Conservation (phyloP, 2,888 invertebrate genomes). For the Octodonta nipae region DNA sequence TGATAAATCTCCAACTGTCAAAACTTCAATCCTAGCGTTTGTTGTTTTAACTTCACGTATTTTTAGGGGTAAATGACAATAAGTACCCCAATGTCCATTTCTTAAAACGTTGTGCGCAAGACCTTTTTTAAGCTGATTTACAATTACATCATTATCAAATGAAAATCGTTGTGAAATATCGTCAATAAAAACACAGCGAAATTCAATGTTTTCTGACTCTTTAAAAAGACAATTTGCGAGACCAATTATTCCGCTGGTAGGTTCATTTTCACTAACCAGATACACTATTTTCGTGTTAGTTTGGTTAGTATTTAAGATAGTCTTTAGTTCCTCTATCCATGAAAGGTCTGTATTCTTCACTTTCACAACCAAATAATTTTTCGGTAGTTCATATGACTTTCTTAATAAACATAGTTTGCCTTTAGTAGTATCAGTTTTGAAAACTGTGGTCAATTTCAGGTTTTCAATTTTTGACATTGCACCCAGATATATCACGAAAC, state of each 20-base stretch:
- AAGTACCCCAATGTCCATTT: constrained; percentile 20
- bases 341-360: too few relatives aligned
- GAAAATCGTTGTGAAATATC: constrained; percentile 14
- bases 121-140: constrained; percentile 17
- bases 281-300: too few relatives aligned
- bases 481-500: too few relatives aligned
- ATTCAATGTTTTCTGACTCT: constrained; percentile 11
- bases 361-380: too few relatives aligned
- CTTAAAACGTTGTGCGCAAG: constrained; percentile 18
- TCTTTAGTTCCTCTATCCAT: too few relatives aligned
- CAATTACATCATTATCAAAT: constrained; percentile 14
- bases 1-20: constrained; percentile 57
- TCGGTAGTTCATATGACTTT: too few relatives aligned
- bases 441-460: too few relatives aligned
- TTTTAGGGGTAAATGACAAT: constrained; percentile 15
- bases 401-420: too few relatives aligned
- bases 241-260: constrained; percentile 18
- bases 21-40: constrained; percentile 37
- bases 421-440: too few relatives aligned
- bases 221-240: constrained; percentile 15
- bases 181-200: constrained; percentile 16
- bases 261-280: constrained; percentile 11
- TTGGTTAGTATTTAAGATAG: too few relatives aligned
- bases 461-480: too few relatives aligned
- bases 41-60: constrained; percentile 13